Evolutionary conservation across 2,113 vertebrate genomes (phyloP), one percentile per base, ranked within the genome.

Genomic region (Talpa occidentalis): DNA sequence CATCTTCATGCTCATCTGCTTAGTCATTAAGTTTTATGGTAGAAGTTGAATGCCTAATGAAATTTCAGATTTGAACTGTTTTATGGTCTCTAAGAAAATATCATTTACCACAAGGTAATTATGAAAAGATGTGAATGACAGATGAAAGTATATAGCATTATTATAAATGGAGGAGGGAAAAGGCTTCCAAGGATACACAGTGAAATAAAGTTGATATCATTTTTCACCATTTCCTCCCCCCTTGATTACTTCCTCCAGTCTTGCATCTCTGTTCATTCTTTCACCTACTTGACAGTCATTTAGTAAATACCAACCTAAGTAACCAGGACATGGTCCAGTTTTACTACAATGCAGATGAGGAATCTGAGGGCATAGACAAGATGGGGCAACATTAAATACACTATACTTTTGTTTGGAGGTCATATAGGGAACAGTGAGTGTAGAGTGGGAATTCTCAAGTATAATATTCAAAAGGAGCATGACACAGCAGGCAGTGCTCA

Each of bases 121-220:
- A 97, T 98, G 94, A 97, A 97, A 96, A 98, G 94, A 96, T 96
- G 83, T 97, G 97, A 98, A 83, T 97, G 97, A 95, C 97, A 98
- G 98, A 98, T 96, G 81, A 82, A 97, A 98, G 95, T 35, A 67
- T 96, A 95, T 73, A 96, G 94, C 83, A 95, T 95, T 97, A 97
- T 97, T 95, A 97, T 95, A 95, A 96, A 91, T 80, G 89, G 93
- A 96, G 97, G 96, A 92, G 72, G 85, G 67, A 97, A 97, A 97
- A 96, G 94, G 24, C 95, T 96, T 96, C 91, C 85, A 77, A 95
- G 90, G 49, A 85, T 90, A 80, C 49, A 47, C 67, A 66, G 32
- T 97, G 93, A 90, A 98, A 90, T 42, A 73, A 90, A 83, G 78
- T 73, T 80, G 87, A 59, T 37, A 84, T n/a, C 10, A 6, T 79